Evolutionary conservation across 1,140 invertebrate species (phyloP).

Genomic region (Tetraneura akinire): DNA sequence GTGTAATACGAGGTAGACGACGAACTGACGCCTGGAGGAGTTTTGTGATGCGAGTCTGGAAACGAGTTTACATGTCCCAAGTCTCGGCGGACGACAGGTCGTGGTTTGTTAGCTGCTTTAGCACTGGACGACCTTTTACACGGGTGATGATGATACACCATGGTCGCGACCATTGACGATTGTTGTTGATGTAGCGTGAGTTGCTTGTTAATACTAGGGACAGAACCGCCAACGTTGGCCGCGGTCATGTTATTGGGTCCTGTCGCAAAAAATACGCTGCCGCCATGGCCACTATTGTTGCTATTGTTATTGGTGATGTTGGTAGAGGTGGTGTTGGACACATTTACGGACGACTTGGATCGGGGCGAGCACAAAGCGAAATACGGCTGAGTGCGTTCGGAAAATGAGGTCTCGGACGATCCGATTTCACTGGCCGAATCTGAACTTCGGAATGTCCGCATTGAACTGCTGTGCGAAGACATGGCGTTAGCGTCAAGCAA

Average conservation of each 20-base stretch:
- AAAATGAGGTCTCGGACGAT: constrained; percentile 40
- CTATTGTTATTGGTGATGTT: not conserved
- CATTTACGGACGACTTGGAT: constrained; percentile 32
- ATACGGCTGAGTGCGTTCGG: constrained; percentile 30
- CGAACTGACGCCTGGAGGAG: not conserved
- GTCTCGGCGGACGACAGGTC: constrained; percentile 22
- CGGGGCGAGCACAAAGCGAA: constrained; percentile 33
- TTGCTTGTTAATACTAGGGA: not conserved
- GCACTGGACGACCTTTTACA: constrained; percentile 25
- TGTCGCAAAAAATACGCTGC: not conserved
- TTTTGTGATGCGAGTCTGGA: constrained; percentile 29
- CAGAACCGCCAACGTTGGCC: no score
- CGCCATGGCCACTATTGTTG: not conserved
- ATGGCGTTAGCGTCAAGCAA: not conserved
- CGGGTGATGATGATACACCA: constrained; percentile 22
- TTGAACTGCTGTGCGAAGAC: constrained; percentile 40
- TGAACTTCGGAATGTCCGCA: constrained; percentile 43
- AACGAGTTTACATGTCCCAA: constrained; percentile 39
- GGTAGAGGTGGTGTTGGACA: not conserved
- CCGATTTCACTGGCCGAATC: constrained; percentile 36
- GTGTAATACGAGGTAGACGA: constrained; percentile 33
- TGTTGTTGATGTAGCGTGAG: not conserved
- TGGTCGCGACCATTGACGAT: not conserved
- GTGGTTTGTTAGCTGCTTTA: constrained; percentile 28
- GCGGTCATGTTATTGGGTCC: no score